Conservation (phyloP, 2,888 invertebrate genomes). For the Xanthia icteritia region DNA sequence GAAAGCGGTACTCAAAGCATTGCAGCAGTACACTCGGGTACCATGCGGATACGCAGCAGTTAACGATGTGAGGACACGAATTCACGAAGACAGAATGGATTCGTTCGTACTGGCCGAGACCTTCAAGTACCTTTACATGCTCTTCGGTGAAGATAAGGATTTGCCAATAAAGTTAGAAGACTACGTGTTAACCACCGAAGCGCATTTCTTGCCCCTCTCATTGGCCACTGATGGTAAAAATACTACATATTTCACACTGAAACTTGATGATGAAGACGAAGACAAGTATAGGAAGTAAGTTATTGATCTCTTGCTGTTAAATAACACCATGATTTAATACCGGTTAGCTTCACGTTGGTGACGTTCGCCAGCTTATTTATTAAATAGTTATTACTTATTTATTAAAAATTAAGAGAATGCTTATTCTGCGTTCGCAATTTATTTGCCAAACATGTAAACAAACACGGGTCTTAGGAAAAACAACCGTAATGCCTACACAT, state of each 20-base stretch:
- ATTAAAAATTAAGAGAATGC: no score
- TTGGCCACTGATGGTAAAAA: constrained; percentile 92
- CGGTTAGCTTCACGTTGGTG: background rate
- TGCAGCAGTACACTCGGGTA: constrained; percentile 97
- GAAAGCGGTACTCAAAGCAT: constrained; percentile 95
- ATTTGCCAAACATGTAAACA: no score
- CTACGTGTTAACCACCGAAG: constrained; percentile 98
- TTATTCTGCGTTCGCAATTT: no score
- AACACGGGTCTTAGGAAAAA: no score
- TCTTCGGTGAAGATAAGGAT: constrained; percentile 97
- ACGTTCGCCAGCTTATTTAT: background rate
- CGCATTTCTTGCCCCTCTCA: constrained; percentile 97
- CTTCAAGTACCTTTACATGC: constrained; percentile 98
- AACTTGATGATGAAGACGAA: constrained; percentile 86
- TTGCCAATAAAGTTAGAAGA: constrained; percentile 95
- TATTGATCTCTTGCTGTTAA: background rate
- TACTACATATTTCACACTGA: constrained; percentile 83
- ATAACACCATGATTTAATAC: background rate
- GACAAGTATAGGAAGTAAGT: constrained; percentile 86
- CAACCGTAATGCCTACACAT: no score
- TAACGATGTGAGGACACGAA: constrained; percentile 97
- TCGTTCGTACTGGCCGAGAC: constrained; percentile 99
- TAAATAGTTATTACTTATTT: no score
- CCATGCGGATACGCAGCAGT: constrained; percentile 99
- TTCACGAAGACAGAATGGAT: constrained; percentile 99